Evolutionary conservation across 1,140 invertebrate species (phyloP).

Genomic region (Hyposmocoma kahamanoa): DNA sequence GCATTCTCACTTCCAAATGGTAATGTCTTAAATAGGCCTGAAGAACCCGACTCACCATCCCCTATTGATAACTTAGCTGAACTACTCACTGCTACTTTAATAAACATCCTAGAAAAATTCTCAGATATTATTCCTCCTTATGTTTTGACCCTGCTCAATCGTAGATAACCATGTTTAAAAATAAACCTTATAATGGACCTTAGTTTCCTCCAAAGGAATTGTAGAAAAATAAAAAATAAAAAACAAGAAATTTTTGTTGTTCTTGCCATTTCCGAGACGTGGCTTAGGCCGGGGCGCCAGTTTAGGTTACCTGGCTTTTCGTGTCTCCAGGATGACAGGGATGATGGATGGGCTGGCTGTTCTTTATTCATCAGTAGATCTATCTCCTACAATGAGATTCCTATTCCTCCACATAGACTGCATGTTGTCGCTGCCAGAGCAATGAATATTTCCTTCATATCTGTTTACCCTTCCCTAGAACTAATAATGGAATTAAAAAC

Average conservation of each 20-base stretch:
- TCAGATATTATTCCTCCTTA: background rate
- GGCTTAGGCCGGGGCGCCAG: conserved; percentile 13
- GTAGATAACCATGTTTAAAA: background rate
- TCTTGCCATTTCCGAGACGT: conserved; percentile 16
- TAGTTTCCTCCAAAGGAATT: conserved; percentile 19
- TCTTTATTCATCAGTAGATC: background rate
- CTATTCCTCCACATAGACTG: background rate
- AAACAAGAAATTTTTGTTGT: conserved; percentile 13
- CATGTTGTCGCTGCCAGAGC: background rate
- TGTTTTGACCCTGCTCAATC: background rate
- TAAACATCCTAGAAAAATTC: background rate
- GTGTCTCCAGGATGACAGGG: conserved; percentile 13
- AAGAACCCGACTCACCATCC: background rate
- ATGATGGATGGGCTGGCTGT: conserved; percentile 10
- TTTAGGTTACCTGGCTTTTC: conserved; percentile 15
- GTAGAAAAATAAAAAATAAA: conserved; percentile 12
- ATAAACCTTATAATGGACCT: background rate
- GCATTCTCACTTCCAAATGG: background rate
- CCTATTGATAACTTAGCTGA: background rate
- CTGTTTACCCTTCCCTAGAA: background rate
- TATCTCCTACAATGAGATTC: background rate
- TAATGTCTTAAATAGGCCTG: background rate
- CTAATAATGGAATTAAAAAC: background rate
- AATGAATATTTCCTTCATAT: background rate
- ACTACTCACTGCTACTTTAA: background rate